Evolutionary conservation across 2,113 vertebrate species (phyloP), one percentile per base, ranked within the genome.

Genomic region (Marmota monax): DNA sequence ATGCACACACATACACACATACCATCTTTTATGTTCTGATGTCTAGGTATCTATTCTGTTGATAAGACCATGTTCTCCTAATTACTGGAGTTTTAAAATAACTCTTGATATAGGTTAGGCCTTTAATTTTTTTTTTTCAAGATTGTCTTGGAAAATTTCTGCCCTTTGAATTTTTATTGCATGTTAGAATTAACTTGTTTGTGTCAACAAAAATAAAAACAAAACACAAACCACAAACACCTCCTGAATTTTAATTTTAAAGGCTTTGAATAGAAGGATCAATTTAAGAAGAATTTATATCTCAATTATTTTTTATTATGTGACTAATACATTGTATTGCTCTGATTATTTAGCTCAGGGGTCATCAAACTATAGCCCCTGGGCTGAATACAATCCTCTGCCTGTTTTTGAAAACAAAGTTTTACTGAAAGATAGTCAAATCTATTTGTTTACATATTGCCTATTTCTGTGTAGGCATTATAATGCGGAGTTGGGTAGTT

Each of bases 51-150:
- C 61, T 67, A 37, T 89, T 86, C 69, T 84, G 14, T 74, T 90
- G 48, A 13, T 45, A 90, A 69, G 92, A 61, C 10, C 39, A 45
- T 83, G 11, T 22, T 90, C 25, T 92, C 22, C 86, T 83, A 69
- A 73, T 92, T 51, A 90, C 4, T 78, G 37, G n/a, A 53, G 32
- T 69, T 93, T 88, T 63, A 88, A 84, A 93, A 80, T 84, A 73
- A 82, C 29, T 53, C 65, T 76, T 14, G 11, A 74, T 23, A 85
- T 86, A 84, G 34, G 61, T 69, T 86, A 79, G 65, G 73, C 8
- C 18, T 94, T 89, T 83, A 82, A 74, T 78, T 82, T 70, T 92
- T 1, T 45, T 45, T 86, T 48, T 69, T 87, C 29, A 84, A 67
- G 8, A 67, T n/a, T 72, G 5, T 16, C 77, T 90, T 82, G 8